phyloP scores from a whole-genome alignment of 1,140 invertebrate genomes.

The Pantala flavescens region DNA sequence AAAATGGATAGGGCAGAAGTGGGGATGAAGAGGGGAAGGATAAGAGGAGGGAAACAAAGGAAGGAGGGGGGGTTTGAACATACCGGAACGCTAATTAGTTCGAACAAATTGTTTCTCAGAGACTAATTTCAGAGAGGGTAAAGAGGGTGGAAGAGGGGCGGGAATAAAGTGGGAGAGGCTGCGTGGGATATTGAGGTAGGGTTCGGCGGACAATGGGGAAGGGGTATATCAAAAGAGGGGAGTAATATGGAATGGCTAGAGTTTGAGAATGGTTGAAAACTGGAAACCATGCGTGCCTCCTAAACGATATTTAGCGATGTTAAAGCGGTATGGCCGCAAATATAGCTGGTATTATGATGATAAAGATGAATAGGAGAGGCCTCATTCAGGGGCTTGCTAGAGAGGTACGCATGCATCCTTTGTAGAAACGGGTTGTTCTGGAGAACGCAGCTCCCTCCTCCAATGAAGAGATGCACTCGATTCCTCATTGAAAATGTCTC shows the following conservation, averaged over 20 bases:
- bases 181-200: background rate
- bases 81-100: constrained; percentile 5
- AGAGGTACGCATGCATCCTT: too few relatives aligned
- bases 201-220: background rate
- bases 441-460: too few relatives aligned
- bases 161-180: background rate
- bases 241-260: background rate
- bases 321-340: too few relatives aligned
- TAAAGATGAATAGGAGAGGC: too few relatives aligned
- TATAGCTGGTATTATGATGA: too few relatives aligned
- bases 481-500: too few relatives aligned
- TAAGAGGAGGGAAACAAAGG: background rate
- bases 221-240: background rate
- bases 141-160: background rate
- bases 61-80: background rate
- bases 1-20: background rate
- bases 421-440: too few relatives aligned
- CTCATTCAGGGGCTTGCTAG: too few relatives aligned
- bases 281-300: too few relatives aligned
- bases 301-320: too few relatives aligned
- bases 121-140: constrained; percentile 1
- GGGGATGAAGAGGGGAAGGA: background rate
- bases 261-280: too few relatives aligned
- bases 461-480: too few relatives aligned
- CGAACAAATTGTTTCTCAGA: constrained; percentile 6